These are phyloP conservation scores for Aspidapion aeneum DNA, from an alignment of 2,888 invertebrate species.

Conservation along the genomic window DNA sequence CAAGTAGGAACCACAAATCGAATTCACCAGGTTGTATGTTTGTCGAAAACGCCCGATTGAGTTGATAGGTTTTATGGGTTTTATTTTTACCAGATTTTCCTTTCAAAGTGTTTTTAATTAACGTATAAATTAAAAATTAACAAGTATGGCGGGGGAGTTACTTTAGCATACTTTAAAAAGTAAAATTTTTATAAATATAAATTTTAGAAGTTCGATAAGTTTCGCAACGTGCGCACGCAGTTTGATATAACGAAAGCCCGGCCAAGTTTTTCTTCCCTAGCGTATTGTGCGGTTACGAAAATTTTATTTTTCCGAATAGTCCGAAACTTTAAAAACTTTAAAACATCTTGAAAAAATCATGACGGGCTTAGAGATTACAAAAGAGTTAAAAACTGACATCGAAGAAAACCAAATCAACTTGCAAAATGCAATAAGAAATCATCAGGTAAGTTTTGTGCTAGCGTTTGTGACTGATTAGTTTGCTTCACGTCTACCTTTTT, in stretches of 20 bases:
- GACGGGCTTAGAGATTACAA: conserved; percentile 44
- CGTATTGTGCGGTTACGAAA: conserved; percentile 24
- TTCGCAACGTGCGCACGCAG: conserved; percentile 28
- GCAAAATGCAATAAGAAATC: conserved; percentile 46
- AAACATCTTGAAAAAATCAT: conserved; percentile 24
- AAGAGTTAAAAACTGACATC: conserved; percentile 44
- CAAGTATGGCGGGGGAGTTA: no score
- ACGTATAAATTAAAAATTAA: no score
- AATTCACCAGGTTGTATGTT: not conserved
- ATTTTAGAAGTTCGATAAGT: not conserved
- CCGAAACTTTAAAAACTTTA: not conserved
- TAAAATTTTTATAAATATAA: no score
- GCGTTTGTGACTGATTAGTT: conserved; percentile 20
- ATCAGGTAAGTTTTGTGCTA: conserved; percentile 45
- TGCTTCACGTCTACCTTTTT: conserved; percentile 27
- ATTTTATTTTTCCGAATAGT: conserved; percentile 4
- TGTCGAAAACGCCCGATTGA: not conserved
- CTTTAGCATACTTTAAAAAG: no score
- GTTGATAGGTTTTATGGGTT: not conserved
- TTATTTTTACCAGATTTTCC: not conserved
- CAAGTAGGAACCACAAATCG: not conserved
- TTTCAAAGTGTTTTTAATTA: not conserved
- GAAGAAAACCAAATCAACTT: conserved; percentile 44
- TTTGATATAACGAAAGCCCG: conserved; percentile 13
- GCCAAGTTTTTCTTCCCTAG: conserved; percentile 21